Evolutionary conservation across 2,797 vertebrate genomes (phyloP).

Genomic region (Hapalemur alaotrensis): DNA sequence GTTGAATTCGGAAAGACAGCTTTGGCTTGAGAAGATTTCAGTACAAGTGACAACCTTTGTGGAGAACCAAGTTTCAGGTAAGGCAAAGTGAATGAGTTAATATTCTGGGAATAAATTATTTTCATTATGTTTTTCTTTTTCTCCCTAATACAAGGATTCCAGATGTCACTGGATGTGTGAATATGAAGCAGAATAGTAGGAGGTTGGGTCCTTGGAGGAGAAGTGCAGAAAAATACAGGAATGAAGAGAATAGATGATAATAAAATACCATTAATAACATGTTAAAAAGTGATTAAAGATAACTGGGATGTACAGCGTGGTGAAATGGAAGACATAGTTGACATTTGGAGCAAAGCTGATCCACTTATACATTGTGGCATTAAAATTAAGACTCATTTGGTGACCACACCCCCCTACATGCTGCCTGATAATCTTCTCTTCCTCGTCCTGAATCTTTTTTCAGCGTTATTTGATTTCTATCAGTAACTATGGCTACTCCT

Average conservation of each 20-base stretch:
- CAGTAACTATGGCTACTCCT: not conserved
- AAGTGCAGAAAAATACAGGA: not conserved
- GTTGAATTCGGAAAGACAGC: not conserved
- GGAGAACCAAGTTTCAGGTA: not conserved
- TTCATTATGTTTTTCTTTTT: not conserved
- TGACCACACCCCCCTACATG: not conserved
- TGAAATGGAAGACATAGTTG: not conserved
- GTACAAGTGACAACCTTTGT: not conserved
- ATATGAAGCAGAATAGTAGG: not conserved
- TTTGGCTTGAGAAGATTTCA: not conserved
- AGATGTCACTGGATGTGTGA: not conserved
- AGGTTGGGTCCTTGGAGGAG: not conserved
- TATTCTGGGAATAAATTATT: not conserved
- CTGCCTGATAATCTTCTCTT: not conserved
- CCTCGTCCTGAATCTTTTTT: not conserved
- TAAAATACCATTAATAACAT: not conserved
- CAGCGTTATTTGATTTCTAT: not conserved
- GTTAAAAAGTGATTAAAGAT: not conserved
- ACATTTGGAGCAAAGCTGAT: not conserved
- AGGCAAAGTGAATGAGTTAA: not conserved
- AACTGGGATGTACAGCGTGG: not conserved
- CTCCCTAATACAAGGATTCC: not conserved
- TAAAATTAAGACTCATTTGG: not conserved
- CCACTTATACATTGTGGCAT: not conserved
- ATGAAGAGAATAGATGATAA: not conserved